Conservation (phyloP, 2,113 vertebrate genomes). For the Fregetta grallaria region DNA sequence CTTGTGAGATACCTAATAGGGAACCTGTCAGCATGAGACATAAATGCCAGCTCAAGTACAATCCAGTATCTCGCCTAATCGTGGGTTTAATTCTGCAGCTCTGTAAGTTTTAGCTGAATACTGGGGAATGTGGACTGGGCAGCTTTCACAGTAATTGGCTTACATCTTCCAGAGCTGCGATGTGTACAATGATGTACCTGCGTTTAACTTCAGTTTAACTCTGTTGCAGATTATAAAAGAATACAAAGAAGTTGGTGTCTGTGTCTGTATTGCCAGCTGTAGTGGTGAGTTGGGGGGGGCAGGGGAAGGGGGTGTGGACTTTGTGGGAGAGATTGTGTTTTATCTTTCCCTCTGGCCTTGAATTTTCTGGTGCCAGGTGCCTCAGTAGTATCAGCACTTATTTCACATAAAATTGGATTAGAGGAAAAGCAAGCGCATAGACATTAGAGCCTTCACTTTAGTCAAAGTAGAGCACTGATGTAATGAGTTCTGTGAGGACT, state of each 20-base stretch:
- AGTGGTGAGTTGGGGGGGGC: constrained; percentile 76
- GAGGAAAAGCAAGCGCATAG: neutral
- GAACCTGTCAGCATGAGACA: neutral
- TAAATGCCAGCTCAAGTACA: neutral
- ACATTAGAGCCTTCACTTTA: neutral
- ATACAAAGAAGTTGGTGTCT: constrained; percentile 82
- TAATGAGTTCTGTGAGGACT: neutral
- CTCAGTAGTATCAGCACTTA: neutral
- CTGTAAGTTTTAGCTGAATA: neutral
- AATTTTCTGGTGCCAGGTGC: neutral
- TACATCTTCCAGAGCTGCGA: neutral
- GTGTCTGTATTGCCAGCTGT: constrained; percentile 84
- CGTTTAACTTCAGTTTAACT: constrained; percentile 28
- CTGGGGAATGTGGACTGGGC: neutral
- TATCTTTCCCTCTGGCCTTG: neutral
- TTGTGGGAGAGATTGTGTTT: neutral
- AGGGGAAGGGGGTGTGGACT: neutral
- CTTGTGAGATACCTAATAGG: neutral
- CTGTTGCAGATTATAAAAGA: constrained; percentile 88
- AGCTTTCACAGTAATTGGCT: neutral
- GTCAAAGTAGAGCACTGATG: neutral
- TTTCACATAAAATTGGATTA: neutral
- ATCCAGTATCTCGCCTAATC: neutral
- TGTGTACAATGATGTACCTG: neutral
- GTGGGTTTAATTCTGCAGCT: neutral